Evolutionary conservation across 2,113 vertebrate species (phyloP), one percentile per base, ranked within the genome.

Genomic region (Coptodon bakossiorum): DNA sequence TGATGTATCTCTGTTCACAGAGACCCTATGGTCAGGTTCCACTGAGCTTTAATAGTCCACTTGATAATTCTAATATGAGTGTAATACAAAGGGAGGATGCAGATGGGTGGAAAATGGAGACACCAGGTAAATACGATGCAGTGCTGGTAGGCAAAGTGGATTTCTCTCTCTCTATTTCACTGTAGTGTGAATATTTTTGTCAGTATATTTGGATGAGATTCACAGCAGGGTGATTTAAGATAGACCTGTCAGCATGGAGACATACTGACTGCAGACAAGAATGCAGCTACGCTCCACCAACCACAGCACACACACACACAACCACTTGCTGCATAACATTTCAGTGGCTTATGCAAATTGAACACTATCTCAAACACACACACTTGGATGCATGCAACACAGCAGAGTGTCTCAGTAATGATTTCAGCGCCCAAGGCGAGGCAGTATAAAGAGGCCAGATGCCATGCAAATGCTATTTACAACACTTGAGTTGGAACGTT

Each of bases 341-440:
- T 86, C 81, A 83, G 86, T 71, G 82, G 92, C 84, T 93, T 91
- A 92, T 91, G 92, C 87, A 91, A 91, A 94, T 93, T 12, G 2
- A 88, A 79, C 59, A 38, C 79, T 92, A 90, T 94, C 82, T 89
- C 79, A n/a, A 83, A 66, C 80, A 84, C 68, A 81, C 87, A 84
- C 80, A 56, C 50, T 43, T 27, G 3, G 45, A 81, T 27, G 36
- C 57, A 22, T 84, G 31, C 63, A 63, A 61, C 76, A 17, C 52
- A 59, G 79, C 87, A 56, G 48, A 63, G 38, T 3, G 57, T 84
- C 73, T 80, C 27, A 1, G 53, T 84, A 78, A 86, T 88, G 90
- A 82, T 84, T 89, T 88, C 53, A 43, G 63, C 84, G 79, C 86
- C 57, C 2, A 45, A 84, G 88, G 89, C 82, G 5, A 63, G 61